Conservation (phyloP, 2,113 vertebrate species). For the Phalacrocorax brasilianus region DNA sequence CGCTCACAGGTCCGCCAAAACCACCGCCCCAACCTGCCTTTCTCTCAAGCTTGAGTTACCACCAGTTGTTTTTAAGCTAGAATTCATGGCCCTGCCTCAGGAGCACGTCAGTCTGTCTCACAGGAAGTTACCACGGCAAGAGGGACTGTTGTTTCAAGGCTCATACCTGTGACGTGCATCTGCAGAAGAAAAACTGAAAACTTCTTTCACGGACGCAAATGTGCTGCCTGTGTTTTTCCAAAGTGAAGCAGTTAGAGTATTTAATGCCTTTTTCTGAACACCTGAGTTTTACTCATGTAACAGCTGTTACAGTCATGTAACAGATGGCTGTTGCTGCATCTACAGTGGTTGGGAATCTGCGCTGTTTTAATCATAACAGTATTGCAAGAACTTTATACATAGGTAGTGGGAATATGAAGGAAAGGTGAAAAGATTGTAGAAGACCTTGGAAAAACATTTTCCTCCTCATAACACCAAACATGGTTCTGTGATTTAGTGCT, state of each 20-base stretch:
- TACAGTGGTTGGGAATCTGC: rapidly evolving
- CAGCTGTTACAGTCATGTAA: too few species aligned
- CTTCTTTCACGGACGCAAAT: not conserved
- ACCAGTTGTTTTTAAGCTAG: not conserved
- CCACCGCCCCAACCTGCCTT: not conserved
- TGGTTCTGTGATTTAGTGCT: not conserved
- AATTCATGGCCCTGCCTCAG: not conserved
- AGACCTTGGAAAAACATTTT: not conserved
- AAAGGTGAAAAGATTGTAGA: not conserved
- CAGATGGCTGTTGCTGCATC: not conserved
- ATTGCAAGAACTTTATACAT: rapidly evolving
- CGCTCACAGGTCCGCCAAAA: not conserved
- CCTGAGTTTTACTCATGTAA: not conserved
- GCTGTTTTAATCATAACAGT: rapidly evolving
- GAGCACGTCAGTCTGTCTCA: not conserved
- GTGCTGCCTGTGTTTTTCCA: not conserved
- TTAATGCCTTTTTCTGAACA: not conserved
- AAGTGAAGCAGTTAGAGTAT: not conserved
- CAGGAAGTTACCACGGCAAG: not conserved
- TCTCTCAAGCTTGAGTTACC: not conserved
- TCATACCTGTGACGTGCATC: not conserved
- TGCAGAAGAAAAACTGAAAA: not conserved
- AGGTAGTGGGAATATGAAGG: not conserved
- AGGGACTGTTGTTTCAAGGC: not conserved
- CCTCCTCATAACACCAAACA: not conserved